Base-by-base conservation (phyloP, 64 coral and sea anemone genomes). In the Stylophora pistillata region DNA sequence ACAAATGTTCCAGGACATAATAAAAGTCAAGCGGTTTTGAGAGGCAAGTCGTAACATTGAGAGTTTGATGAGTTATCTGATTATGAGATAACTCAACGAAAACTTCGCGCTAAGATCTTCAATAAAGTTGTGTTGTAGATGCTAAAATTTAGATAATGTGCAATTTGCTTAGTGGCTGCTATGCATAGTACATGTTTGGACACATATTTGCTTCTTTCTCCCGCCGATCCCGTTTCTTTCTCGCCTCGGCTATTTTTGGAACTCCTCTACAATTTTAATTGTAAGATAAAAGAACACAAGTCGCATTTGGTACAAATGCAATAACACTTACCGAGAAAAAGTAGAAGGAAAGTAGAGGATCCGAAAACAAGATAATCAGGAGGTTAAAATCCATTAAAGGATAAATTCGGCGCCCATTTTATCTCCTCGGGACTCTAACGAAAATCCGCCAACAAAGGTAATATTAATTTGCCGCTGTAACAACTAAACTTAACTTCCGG, bases 391-490 rank as follows among this genome's bases (percentile, higher is more conserved):
- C 47, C 26, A 20, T 17, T 4, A 16, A 60, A 33, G 27, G 57
- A 18, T 73, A 28, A 15, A 13, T 32, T 28, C 71, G 71, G 71
- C 6, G 71, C 71, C 28, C 71, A 30, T 32, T 73, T 73, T 0
- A 33, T 73, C 71, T 73, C 28, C 71, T 73, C 2, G 0, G 12
- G 71, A 30, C 71, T 73, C 71, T 29, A 33, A 34, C 30, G 29
- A 74, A 37, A 74, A 37, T 6, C 29, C 72, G 72, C 30, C 15
- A 4, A 41, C 30, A 74, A 32, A 74, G 10, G 12, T 34, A 14
- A 15, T 30, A 73, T 30, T 30, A 73, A 74, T 74, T 74, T 32
- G 72, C 72, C 72, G 31, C 29, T 33, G 33, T 74, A 74, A 74
- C 41, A 55, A 16, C 21, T 15, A 31, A 56, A 56, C 55, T 10